phyloP scores from a whole-genome alignment of 2,888 invertebrate species.

The Phanerotoma sp. region DNA sequence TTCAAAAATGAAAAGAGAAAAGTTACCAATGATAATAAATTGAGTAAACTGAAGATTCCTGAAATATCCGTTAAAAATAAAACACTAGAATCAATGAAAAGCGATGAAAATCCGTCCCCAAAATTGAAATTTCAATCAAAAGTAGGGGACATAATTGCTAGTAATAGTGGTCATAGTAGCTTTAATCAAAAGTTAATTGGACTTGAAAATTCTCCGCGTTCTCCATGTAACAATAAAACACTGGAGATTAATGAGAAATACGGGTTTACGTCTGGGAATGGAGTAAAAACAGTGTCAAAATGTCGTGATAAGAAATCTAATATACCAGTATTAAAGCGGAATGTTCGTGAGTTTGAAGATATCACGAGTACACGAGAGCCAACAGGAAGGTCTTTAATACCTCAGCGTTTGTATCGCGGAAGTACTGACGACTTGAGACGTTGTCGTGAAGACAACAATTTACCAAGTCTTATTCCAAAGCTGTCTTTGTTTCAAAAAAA shows the following conservation, averaged over 20 bases:
- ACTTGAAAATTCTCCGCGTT: not conserved
- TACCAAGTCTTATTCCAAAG: constrained; percentile 55
- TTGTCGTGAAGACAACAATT: constrained; percentile 50
- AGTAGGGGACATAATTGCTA: too few species aligned
- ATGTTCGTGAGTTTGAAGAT: constrained; percentile 53
- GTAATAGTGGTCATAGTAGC: too few species aligned
- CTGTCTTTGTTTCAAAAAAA: constrained; percentile 42
- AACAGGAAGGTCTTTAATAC: constrained; percentile 53
- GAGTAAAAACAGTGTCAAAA: constrained; percentile 37
- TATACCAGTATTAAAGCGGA: constrained; percentile 51
- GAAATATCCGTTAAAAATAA: too few species aligned
- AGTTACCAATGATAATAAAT: too few species aligned
- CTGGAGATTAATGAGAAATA: not conserved
- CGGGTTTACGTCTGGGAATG: constrained; percentile 10
- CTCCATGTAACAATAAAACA: not conserved
- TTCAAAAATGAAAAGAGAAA: too few species aligned
- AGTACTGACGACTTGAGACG: constrained; percentile 53
- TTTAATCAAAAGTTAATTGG: too few species aligned
- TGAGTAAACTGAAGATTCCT: too few species aligned
- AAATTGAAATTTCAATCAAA: too few species aligned
- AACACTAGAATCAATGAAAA: too few species aligned
- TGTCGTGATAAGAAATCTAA: constrained; percentile 51
- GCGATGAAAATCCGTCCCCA: too few species aligned
- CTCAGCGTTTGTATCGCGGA: constrained; percentile 47
- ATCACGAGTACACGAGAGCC: constrained; percentile 52